phyloP scores from a whole-genome alignment of 2,888 invertebrate species.

The Clitarchus hookeri region DNA sequence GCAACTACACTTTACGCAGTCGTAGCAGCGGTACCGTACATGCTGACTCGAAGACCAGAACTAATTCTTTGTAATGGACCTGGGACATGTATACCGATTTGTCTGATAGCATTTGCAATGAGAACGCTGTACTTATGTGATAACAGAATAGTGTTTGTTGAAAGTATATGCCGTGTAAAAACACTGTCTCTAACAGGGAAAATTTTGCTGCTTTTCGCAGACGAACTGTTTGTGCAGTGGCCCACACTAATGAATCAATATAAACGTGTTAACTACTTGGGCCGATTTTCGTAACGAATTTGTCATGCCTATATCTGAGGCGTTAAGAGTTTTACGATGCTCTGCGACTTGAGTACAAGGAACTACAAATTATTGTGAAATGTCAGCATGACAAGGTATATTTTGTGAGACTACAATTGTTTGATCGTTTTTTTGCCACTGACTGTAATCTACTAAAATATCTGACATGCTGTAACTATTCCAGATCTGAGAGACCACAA shows the following conservation, averaged over 20 bases:
- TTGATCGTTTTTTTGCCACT: too few species aligned
- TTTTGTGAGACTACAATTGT: too few species aligned
- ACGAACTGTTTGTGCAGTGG: slow-evolving; percentile 94
- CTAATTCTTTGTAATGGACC: slow-evolving; percentile 93
- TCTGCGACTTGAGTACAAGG: too few species aligned
- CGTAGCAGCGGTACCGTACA: slow-evolving; percentile 68
- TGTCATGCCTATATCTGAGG: background rate
- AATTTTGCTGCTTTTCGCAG: slow-evolving; percentile 80
- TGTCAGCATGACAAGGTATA: too few species aligned
- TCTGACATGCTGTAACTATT: too few species aligned
- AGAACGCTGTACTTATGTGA: slow-evolving; percentile 68
- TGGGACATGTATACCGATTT: slow-evolving; percentile 93
- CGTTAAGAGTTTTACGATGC: too few species aligned
- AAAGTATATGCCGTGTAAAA: slow-evolving; percentile 92
- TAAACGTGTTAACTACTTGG: slow-evolving; percentile 75
- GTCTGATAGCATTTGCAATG: slow-evolving; percentile 74
- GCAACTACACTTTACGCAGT: slow-evolving; percentile 77
- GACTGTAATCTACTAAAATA: too few species aligned
- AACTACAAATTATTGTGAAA: background rate
- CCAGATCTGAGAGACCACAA: too few species aligned
- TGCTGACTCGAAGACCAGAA: slow-evolving; percentile 74
- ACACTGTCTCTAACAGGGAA: slow-evolving; percentile 87
- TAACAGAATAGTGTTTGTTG: slow-evolving; percentile 84
- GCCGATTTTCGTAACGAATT: slow-evolving; percentile 59
- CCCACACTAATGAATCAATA: slow-evolving; percentile 70